Percentiles rank a stretch among this genome's conserved stretches.
These are phyloP conservation scores for Taenaris catops DNA, from an alignment of 2,888 invertebrate species.

Conservation along the genomic window DNA sequence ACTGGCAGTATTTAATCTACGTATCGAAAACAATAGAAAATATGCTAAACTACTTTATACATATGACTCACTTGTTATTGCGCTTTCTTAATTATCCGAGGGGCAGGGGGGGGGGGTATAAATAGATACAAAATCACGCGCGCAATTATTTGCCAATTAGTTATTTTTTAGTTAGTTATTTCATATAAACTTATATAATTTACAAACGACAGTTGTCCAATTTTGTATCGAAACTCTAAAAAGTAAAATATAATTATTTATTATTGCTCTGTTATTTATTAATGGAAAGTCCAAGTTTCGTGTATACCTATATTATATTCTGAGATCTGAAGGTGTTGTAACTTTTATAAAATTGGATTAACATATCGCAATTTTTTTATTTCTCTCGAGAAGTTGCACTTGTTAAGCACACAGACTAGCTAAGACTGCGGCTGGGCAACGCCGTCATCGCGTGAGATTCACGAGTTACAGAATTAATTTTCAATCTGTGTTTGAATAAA, in stretches of 20 bases:
- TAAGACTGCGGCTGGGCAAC: not conserved
- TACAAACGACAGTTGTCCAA: conserved; percentile 3
- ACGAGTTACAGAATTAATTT: conserved; percentile 20
- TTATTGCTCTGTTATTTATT: conserved; percentile 5
- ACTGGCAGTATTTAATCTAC: conserved; percentile 70
- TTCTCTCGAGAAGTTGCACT: not conserved
- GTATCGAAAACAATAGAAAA: conserved; percentile 73
- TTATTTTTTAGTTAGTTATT: too few species aligned
- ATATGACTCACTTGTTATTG: conserved; percentile 72
- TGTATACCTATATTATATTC: not conserved
- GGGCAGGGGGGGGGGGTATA: conserved; percentile 35
- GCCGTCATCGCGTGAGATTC: conserved; percentile 27
- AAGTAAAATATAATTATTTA: not conserved
- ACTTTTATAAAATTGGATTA: too few species aligned
- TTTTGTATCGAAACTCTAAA: conserved; percentile 3
- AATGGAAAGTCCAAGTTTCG: not conserved
- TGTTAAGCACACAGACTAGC: not conserved
- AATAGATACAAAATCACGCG: conserved; percentile 16
- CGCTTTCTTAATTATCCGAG: conserved; percentile 58
- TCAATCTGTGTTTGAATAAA: too few species aligned
- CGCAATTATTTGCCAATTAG: too few species aligned
- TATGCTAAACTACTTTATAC: conserved; percentile 70
- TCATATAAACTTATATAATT: conserved; percentile 2
- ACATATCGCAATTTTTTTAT: too few species aligned
- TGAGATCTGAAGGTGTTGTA: not conserved